Evolutionary conservation across 2,888 invertebrate species (phyloP).

Genomic region (Drosophila cracens): DNA sequence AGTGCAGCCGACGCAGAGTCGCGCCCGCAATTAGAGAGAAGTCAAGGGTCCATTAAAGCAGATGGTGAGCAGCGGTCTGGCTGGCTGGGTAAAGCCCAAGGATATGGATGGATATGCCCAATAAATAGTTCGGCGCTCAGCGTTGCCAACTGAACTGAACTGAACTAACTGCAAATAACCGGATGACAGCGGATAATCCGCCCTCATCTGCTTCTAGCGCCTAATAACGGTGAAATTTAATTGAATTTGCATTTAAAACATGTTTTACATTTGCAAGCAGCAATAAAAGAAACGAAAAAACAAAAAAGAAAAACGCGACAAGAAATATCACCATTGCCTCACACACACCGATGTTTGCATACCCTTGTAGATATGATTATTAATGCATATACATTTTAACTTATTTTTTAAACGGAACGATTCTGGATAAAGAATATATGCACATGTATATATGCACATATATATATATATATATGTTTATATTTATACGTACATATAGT

Average conservation of each 20-base stretch:
- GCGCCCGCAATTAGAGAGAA: slow-evolving; percentile 55
- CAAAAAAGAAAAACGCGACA: slow-evolving; percentile 30
- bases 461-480: background rate
- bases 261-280: slow-evolving; percentile 38
- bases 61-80: background rate
- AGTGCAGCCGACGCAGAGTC: background rate
- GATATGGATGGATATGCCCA: slow-evolving; percentile 21
- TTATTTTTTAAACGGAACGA: background rate
- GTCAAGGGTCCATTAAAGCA: slow-evolving; percentile 30
- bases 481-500: background rate
- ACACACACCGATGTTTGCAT: background rate
- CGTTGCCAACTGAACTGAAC: slow-evolving; percentile 1
- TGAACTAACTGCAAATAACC: slow-evolving; percentile 14
- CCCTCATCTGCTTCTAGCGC: slow-evolving; percentile 3
- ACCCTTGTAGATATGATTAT: background rate
- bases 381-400: background rate
- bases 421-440: background rate
- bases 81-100: slow-evolving; percentile 44
- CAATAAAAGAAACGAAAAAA: slow-evolving; percentile 6
- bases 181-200: slow-evolving; percentile 17
- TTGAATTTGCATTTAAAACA: slow-evolving; percentile 74
- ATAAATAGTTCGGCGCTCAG: background rate
- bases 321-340: background rate
- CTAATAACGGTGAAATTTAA: slow-evolving; percentile 50
- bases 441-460: background rate